Conservation (phyloP, 2,888 invertebrate species). For the Polymixis lichenea region DNA sequence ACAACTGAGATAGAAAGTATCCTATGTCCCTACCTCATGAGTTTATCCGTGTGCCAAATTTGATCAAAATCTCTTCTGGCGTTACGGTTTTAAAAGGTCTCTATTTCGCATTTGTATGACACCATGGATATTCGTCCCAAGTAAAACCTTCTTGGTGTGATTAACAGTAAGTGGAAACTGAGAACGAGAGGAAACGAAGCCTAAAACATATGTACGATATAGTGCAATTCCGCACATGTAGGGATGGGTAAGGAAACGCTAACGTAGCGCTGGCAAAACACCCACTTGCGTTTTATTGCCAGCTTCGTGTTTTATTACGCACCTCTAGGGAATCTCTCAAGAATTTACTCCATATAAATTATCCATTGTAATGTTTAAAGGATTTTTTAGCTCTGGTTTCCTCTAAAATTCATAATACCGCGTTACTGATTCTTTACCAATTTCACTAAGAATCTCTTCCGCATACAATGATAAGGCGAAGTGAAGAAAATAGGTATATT, state of each 20-base stretch:
- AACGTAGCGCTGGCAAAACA: constrained; percentile 13
- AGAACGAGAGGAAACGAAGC: not conserved
- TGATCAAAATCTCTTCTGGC: not conserved
- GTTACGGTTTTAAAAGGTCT: not conserved
- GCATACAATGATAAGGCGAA: not conserved
- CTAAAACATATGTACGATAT: not conserved
- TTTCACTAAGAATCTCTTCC: not conserved
- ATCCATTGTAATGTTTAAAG: constrained; percentile 10
- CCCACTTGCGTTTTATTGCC: constrained; percentile 29
- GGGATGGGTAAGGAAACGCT: not conserved
- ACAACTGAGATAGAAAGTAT: no score
- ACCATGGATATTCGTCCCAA: constrained; percentile 6
- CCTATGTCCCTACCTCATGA: not conserved
- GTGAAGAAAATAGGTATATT: no score
- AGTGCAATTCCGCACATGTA: not conserved
- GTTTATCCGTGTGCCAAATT: not conserved
- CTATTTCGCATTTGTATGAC: not conserved
- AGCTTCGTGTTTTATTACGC: constrained; percentile 25
- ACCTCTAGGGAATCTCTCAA: no score
- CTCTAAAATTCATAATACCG: not conserved
- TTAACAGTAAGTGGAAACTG: not conserved
- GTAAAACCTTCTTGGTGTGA: not conserved
- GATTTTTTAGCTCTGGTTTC: not conserved
- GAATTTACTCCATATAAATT: constrained; percentile 14
- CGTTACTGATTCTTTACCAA: not conserved